Conservation (phyloP, 2,797 vertebrate species). For the Cossypha polioptera region DNA sequence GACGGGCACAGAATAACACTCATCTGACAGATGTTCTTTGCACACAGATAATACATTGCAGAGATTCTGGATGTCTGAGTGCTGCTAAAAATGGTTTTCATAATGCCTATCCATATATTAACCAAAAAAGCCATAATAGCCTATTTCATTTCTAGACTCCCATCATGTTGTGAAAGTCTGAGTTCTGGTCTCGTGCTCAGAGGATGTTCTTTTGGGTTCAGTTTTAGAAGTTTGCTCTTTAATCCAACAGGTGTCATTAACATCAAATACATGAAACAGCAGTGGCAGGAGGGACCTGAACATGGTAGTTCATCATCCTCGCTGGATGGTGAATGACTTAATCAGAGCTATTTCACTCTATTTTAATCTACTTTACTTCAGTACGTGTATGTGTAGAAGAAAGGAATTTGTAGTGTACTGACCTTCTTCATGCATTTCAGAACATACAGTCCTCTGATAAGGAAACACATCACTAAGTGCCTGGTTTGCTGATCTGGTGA, state of each 20-base stretch:
- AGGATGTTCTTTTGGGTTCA: neutral
- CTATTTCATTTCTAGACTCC: neutral
- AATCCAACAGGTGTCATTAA: neutral
- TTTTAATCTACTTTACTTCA: neutral
- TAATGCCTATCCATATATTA: neutral
- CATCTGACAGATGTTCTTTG: neutral
- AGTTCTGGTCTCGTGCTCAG: neutral
- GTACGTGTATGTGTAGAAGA: rapidly evolving
- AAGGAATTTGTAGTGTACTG: neutral
- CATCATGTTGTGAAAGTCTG: neutral
- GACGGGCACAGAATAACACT: neutral
- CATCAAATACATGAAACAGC: neutral
- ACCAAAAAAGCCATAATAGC: neutral
- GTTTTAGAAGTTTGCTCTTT: neutral
- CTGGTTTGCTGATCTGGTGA: neutral
- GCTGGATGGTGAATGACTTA: neutral
- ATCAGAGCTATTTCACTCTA: neutral
- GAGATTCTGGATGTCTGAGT: neutral
- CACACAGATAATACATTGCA: neutral
- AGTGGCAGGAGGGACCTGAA: neutral
- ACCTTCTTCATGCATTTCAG: neutral
- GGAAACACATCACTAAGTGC: neutral
- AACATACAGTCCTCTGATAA: neutral
- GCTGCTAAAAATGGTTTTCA: neutral
- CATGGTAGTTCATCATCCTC: neutral